A percentile compares a stretch with the other conserved stretches of the same genome.
These are phyloP conservation scores for Pseudoatta argentina DNA, from an alignment of 1,140 invertebrate genomes.

Conservation along the genomic window DNA sequence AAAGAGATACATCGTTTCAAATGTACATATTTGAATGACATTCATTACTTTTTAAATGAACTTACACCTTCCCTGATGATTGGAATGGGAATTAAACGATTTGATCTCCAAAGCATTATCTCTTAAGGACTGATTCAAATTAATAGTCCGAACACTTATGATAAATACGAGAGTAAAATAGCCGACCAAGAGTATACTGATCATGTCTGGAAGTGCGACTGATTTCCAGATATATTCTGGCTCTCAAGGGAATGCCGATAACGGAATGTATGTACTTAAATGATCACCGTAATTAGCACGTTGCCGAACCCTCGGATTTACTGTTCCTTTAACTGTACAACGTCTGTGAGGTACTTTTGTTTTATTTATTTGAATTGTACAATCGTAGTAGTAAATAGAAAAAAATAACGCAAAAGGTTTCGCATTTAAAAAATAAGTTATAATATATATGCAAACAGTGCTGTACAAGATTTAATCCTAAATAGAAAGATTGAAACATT, in stretches of 20 bases:
- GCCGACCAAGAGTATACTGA: constrained; percentile 62
- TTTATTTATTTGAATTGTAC: constrained; percentile 3
- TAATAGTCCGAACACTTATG: constrained; percentile 67
- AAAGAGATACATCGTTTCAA: background rate
- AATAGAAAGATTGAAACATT: constrained; percentile 6
- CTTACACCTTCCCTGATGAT: constrained; percentile 74
- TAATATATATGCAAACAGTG: background rate
- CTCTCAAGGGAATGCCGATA: constrained; percentile 54
- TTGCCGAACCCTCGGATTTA: constrained; percentile 20
- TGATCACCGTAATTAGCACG: constrained; percentile 75
- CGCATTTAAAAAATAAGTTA: constrained; percentile 1
- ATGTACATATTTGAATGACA: background rate
- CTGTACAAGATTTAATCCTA: constrained; percentile 31
- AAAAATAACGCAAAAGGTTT: constrained; percentile 21
- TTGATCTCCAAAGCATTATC: constrained; percentile 19
- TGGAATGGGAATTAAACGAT: background rate
- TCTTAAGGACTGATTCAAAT: constrained; percentile 17
- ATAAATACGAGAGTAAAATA: constrained; percentile 69
- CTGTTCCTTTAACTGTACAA: constrained; percentile 66
- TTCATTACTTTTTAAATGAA: background rate
- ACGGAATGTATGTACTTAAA: constrained; percentile 69
- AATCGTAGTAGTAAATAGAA: background rate
- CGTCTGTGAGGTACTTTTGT: background rate
- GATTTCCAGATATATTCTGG: constrained; percentile 19
- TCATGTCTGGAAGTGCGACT: constrained; percentile 73